These are phyloP conservation scores for Naja naja DNA, from an alignment of 2,113 vertebrate species.

Conservation along the genomic window DNA sequence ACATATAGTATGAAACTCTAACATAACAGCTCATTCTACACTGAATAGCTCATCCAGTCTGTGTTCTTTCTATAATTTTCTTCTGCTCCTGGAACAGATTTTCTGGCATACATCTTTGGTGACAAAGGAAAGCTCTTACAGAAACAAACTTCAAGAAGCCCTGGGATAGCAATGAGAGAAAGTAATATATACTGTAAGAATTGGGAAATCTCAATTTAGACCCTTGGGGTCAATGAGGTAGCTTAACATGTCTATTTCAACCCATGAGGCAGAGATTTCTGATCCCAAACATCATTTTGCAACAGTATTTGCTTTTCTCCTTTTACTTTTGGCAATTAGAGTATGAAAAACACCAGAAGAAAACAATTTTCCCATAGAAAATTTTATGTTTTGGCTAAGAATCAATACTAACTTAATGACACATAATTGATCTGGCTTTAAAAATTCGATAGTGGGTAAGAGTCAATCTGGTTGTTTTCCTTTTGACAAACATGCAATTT, in stretches of 20 bases:
- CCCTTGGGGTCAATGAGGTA: neutral
- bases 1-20: neutral
- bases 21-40: neutral
- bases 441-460: neutral
- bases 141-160: neutral
- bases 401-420: neutral
- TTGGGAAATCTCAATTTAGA: neutral
- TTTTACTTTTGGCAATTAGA: neutral
- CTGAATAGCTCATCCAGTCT: neutral
- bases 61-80: neutral
- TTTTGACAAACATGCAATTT: neutral
- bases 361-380: neutral
- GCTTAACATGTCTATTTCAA: neutral
- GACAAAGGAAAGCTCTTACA: neutral
- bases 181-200: neutral
- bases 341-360: neutral
- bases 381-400: neutral
- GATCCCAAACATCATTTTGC: neutral
- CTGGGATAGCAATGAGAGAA: neutral
- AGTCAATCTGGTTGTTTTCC: neutral
- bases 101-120: neutral
- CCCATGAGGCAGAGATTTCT: neutral
- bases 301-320: neutral
- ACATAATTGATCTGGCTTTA: neutral
- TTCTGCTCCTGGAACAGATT: neutral